Evolutionary conservation across 1,140 invertebrate genomes (phyloP), one percentile per base, ranked within the genome.

Genomic region (Sarcophaga bullata): DNA sequence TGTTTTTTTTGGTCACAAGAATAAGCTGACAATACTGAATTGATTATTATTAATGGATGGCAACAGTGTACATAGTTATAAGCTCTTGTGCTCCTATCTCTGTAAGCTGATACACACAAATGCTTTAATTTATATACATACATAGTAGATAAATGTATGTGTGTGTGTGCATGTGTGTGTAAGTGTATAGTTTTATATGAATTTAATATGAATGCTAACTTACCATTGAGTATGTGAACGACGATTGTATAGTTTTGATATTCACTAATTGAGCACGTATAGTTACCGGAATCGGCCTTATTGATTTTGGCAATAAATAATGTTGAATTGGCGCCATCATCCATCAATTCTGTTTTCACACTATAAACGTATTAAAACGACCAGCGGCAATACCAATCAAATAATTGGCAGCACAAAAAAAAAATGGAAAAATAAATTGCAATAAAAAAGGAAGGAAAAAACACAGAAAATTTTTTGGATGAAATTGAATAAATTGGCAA

Each of bases 231-330:
- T 72, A 95, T 94, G 83, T 95, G 94, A 52, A 95, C 94, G 52
- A 94, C 92, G 80, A 95, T 93, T 6, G 92, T 94, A 80, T 94
- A 93, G 6, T 93, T 92, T 83, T 93, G 91, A 58, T 94, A 94
- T 68, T 91, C 91, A 68, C 91, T 91, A 82, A 95, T 94, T 37
- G 93, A 92, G 86, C 95, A 95, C 8, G 94, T 95, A 90, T 96
- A 96, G 89, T 96, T 96, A 11, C 95, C 95, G 37, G 94, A 94
- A 90, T 96, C 95, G 80, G 91, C 91, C 86, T 94, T 93, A 85
- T 94, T 93, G 72, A 95, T 94, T 85, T 94, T 93, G 68, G 94
- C 93, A 85, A 96, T 93, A 17, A 94, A 92, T 52, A 96, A 91
- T 50, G 94, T 93, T 80, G 95, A 95, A 86, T 95, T 94, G 54